phyloP scores from a whole-genome alignment of 2,888 invertebrate species.

The Harpagoxenus sublaevis region DNA sequence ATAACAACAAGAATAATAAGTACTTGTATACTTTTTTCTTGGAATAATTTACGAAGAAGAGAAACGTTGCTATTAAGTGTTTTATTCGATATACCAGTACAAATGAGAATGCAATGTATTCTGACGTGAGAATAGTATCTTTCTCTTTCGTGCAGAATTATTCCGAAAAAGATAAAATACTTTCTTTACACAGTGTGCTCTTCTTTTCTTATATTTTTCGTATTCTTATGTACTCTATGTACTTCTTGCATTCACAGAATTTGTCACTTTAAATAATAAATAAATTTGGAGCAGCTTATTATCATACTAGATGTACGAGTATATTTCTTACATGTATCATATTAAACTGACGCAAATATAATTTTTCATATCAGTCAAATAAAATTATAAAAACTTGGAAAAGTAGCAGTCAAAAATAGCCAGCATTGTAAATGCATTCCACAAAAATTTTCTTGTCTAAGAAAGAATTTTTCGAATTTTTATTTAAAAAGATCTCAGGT shows the following conservation, averaged over 20 bases:
- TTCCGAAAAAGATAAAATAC: background rate
- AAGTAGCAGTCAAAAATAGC: background rate
- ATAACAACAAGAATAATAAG: too few species aligned
- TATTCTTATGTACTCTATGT: background rate
- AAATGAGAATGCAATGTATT: background rate
- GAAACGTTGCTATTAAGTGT: background rate
- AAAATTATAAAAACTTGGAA: background rate
- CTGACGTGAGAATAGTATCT: background rate
- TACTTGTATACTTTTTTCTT: background rate
- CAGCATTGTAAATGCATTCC: background rate
- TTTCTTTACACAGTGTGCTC: background rate
- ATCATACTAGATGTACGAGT: background rate
- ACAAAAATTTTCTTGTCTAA: background rate
- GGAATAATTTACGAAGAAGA: background rate
- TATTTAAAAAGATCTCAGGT: background rate
- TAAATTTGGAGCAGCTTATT: background rate
- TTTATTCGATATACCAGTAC: background rate
- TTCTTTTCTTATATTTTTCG: background rate
- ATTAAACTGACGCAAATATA: background rate
- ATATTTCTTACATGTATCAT: background rate
- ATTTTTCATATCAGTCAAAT: background rate
- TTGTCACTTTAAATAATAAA: background rate
- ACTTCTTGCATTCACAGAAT: background rate
- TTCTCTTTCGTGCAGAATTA: conserved; percentile 5
- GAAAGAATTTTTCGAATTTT: background rate